A percentile compares a stretch with the other conserved stretches of the same genome.
These are phyloP conservation scores for Petrocephalus sullivani DNA, from an alignment of 2,797 vertebrate species.

Conservation along the genomic window DNA sequence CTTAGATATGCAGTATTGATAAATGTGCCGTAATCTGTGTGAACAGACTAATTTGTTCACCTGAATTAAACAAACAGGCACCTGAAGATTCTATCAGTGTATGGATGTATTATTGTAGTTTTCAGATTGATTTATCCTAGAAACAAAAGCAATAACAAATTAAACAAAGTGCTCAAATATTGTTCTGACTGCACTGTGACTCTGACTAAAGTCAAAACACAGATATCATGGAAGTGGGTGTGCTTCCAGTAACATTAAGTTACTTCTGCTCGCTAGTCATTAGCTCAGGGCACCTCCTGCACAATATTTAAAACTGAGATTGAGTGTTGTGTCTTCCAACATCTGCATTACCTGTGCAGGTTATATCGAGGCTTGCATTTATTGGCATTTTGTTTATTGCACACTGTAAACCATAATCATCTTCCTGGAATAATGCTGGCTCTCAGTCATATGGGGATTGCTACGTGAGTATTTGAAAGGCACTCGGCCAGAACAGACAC, in stretches of 20 bases:
- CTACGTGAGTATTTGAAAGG: not conserved
- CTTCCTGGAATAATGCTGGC: constrained; percentile 32
- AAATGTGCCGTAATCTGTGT: not conserved
- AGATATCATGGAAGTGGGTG: not conserved
- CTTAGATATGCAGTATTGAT: not conserved
- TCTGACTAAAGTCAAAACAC: constrained; percentile 38
- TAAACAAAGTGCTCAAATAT: constrained; percentile 28
- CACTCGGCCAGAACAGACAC: not conserved
- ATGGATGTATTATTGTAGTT: not conserved
- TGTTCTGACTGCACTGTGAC: constrained; percentile 4
- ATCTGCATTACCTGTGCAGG: constrained; percentile 1
- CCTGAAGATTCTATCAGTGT: not conserved
- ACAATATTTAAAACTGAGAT: not conserved
- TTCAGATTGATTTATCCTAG: not conserved
- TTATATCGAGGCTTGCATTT: constrained; percentile 5
- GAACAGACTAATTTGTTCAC: not conserved
- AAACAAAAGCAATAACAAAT: constrained; percentile 36
- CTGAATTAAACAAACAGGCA: not conserved
- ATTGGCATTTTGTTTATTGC: not conserved
- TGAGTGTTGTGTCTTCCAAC: constrained; percentile 34
- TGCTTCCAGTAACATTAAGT: not conserved
- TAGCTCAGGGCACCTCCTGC: constrained; percentile 4
- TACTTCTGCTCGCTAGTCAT: not conserved
- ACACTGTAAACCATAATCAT: constrained; percentile 26
- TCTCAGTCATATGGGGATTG: not conserved